Base-by-base conservation (phyloP, 1,140 invertebrate species). In the Aradophagus sp. region DNA sequence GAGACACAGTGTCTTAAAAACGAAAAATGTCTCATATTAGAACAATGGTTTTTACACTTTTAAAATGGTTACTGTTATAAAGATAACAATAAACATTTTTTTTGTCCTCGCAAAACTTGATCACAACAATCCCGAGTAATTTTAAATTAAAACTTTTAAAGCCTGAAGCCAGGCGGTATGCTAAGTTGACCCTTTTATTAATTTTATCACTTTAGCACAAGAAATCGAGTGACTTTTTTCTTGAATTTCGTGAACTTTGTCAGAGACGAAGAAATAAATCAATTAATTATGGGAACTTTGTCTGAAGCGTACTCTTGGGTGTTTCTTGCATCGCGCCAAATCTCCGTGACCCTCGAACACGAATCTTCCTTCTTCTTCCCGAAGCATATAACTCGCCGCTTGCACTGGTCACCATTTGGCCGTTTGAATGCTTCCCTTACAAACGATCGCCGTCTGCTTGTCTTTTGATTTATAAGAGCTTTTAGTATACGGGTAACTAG, bases 391-490 rank as follows among this genome's bases (percentile, higher is more conserved):
- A 55, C 20, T 58, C 32, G n/a, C 16, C 17, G 23, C 53, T 72
- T 55, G 50, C 61, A 73, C 77, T 68, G 74, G 65, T 77, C 70
- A 68, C 69, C 56, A 56, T n/a, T n/a, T n/a, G 50, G 73, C 69
- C 77, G 72, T 76, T 76, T 69, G 76, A 74, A 77, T 73, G 72
- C 69, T 47, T 75, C 79, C 74, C 75, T 81, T 78, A 79, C 74
- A 78, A 80, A 79, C 73, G 79, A 79, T 77, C 72, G 76, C 72
- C 74, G 73, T 78, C 77, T 70, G 59, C 73, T 72, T 75, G 73
- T 75, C 79, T 80, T 80, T 80, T 83, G 82, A 84, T 84, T 84
- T 84, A 84, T 84, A 82, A 76, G 74, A 79, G 81, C 82, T 84
- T 84, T 84, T 84, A 84, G 80, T 74, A 73, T 58, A 56, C 55